These are phyloP conservation scores for Epizoanthus ramosus DNA, from an alignment of 92 coral and sea anemone genomes.

Conservation along the genomic window DNA sequence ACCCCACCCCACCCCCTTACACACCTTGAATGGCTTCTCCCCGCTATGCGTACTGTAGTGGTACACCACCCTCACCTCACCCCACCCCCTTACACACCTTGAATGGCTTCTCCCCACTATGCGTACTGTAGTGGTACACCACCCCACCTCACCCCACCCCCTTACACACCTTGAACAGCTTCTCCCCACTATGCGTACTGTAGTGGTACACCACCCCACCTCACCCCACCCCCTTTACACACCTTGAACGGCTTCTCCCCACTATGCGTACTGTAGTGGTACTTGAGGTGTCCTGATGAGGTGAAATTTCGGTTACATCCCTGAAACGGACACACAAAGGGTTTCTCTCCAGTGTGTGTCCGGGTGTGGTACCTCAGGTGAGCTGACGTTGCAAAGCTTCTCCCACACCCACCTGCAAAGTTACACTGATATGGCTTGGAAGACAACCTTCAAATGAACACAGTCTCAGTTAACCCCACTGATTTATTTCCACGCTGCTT, in stretches of 20 bases:
- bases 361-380: conserved; percentile 68
- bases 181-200: conserved; percentile 85
- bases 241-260: conserved; percentile 80
- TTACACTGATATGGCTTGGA: conserved; percentile 62
- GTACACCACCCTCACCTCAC: conserved; percentile 21
- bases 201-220: conserved; percentile 54
- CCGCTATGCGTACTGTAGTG: conserved; percentile 89
- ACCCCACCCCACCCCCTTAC: not conserved
- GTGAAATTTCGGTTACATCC: conserved; percentile 84
- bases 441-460: conserved; percentile 42
- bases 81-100: conserved; percentile 25
- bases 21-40: conserved; percentile 67
- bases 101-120: conserved; percentile 84
- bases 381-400: conserved; percentile 65
- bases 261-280: conserved; percentile 86
- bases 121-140: conserved; percentile 78
- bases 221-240: not conserved
- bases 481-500: not conserved
- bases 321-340: conserved; percentile 68
- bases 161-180: conserved; percentile 57
- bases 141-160: too few species aligned
- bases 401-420: conserved; percentile 64
- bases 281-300: conserved; percentile 87
- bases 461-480: not conserved
- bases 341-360: conserved; percentile 81